Evolutionary conservation across 2,797 vertebrate genomes (phyloP).

Genomic region (Myotis myotis): DNA sequence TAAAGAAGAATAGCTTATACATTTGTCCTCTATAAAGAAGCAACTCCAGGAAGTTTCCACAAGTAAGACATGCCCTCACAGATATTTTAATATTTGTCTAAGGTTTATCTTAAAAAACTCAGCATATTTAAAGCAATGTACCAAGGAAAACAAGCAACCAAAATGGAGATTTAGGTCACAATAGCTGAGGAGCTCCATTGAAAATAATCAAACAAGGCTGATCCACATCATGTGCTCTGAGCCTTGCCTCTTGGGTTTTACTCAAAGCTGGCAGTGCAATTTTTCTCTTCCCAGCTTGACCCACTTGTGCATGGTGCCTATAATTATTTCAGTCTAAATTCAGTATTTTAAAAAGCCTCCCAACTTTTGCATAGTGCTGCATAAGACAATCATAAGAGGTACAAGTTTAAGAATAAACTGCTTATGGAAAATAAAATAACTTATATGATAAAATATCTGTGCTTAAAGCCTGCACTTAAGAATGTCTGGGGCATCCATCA

Average conservation of each 20-base stretch:
- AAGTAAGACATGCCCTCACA: neutral
- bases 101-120: neutral
- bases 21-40: neutral
- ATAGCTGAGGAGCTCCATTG: constrained; percentile 17
- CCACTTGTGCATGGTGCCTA: constrained; percentile 3
- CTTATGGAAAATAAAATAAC: constrained; percentile 14
- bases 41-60: neutral
- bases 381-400: constrained; percentile 40
- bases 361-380: constrained; percentile 35
- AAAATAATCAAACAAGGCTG: constrained; percentile 54
- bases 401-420: neutral
- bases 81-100: constrained; percentile 29
- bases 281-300: constrained; percentile 56
- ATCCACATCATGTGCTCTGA: neutral
- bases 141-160: constrained; percentile 2
- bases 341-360: constrained; percentile 45
- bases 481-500: neutral
- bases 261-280: neutral
- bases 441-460: neutral
- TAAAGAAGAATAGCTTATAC: neutral
- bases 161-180: constrained; percentile 40
- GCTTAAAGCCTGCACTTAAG: neutral
- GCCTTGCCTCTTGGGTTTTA: constrained; percentile 45
- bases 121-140: constrained; percentile 42
- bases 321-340: constrained; percentile 52